phyloP scores from a whole-genome alignment of 2,888 invertebrate species.

The Cheilosia urbana region DNA sequence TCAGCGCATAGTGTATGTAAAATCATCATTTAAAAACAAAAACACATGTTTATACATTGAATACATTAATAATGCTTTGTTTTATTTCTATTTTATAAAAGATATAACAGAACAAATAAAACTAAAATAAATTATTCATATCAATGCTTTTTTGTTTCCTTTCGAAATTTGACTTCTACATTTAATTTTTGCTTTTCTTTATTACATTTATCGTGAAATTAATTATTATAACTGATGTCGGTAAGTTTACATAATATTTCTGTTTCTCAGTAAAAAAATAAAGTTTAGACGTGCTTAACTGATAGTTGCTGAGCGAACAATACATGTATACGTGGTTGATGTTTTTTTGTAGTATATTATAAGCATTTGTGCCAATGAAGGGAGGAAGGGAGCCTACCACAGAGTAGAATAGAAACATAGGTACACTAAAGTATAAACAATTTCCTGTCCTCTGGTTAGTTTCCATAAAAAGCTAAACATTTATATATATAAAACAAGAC shows the following conservation, averaged over 20 bases:
- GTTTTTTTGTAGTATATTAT: constrained; percentile 1
- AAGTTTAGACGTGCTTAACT: constrained; percentile 33
- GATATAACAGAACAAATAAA: constrained; percentile 74
- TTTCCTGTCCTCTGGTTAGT: constrained; percentile 13
- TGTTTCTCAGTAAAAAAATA: constrained; percentile 36
- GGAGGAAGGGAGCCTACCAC: constrained; percentile 17
- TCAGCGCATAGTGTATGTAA: too few species aligned
- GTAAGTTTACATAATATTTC: constrained; percentile 53
- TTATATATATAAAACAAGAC: constrained; percentile 27
- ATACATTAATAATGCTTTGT: constrained; percentile 74
- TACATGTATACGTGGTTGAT: neutral
- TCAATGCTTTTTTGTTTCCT: constrained; percentile 51
- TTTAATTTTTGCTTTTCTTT: constrained; percentile 32
- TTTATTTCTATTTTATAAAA: constrained; percentile 75
- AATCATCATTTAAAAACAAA: neutral
- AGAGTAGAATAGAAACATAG: constrained; percentile 43
- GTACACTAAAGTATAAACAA: constrained; percentile 23
- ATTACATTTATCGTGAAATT: constrained; percentile 59
- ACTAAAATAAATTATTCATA: constrained; percentile 73
- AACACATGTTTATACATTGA: constrained; percentile 52
- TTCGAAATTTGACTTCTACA: constrained; percentile 54
- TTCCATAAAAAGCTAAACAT: constrained; percentile 47
- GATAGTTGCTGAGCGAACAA: constrained; percentile 23
- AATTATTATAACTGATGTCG: constrained; percentile 43
- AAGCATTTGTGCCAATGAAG: constrained; percentile 59